These are phyloP conservation scores for Julus scandinavius DNA, from an alignment of 2,888 invertebrate species.

Conservation along the genomic window DNA sequence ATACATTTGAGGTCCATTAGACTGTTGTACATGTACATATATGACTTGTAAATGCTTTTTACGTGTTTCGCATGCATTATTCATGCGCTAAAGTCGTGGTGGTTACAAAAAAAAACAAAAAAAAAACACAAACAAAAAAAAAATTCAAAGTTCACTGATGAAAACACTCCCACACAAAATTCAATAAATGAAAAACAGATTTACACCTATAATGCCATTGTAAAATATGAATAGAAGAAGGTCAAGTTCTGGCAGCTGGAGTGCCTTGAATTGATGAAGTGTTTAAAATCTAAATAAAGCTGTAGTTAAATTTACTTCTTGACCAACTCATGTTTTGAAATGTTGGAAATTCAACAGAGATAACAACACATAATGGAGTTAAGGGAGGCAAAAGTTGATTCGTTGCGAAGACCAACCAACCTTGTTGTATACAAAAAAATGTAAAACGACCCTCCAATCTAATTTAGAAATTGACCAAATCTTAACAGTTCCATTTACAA, in stretches of 20 bases:
- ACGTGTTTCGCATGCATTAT: slow-evolving; percentile 26
- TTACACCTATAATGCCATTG: background rate
- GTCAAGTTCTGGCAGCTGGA: slow-evolving; percentile 39
- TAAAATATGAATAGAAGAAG: background rate
- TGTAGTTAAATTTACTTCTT: slow-evolving; percentile 13
- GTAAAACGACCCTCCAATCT: no score
- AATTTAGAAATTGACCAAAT: no score
- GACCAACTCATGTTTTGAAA: background rate
- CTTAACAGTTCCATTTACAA: no score
- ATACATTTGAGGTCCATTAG: slow-evolving; percentile 1
- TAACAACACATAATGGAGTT: background rate
- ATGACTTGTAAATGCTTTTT: slow-evolving; percentile 35
- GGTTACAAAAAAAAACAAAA: background rate
- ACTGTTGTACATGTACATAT: slow-evolving; percentile 38
- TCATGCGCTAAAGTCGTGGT: background rate
- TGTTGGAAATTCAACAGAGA: background rate
- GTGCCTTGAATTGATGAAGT: slow-evolving; percentile 28
- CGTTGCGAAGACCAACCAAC: background rate
- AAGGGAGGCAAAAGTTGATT: background rate
- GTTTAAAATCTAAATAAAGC: slow-evolving; percentile 21
- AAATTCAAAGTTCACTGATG: slow-evolving; percentile 28
- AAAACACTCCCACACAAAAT: slow-evolving; percentile 31
- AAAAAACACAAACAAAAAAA: no score
- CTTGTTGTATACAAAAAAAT: no score
- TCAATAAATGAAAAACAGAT: slow-evolving; percentile 19